Percentiles rank a stretch among this genome's conserved stretches.
Conservation (phyloP, 2,797 vertebrate species). For the Microcaecilia unicolor region DNA sequence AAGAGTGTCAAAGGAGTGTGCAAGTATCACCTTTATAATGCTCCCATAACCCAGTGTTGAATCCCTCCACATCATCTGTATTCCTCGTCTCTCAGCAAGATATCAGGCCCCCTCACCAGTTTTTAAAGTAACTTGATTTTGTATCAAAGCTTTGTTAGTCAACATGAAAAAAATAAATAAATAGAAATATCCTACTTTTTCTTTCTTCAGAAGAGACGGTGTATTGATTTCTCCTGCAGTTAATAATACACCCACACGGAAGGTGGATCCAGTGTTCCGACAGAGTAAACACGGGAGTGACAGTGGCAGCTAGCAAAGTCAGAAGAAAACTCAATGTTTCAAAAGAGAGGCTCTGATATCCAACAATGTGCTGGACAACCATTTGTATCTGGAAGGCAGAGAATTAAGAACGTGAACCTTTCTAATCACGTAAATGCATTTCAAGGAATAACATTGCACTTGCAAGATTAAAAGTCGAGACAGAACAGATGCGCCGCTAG, state of each 20-base stretch:
- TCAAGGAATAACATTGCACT: constrained; percentile 2
- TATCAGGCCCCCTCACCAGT: too few relatives aligned
- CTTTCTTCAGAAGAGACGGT: constrained; percentile 38
- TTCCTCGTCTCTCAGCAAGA: too few relatives aligned
- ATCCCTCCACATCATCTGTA: too few relatives aligned
- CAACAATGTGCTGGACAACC: constrained; percentile 64
- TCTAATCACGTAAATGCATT: background rate
- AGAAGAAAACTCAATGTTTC: constrained; percentile 85
- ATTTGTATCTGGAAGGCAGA: constrained; percentile 72
- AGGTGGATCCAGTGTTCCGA: constrained; percentile 88
- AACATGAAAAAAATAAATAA: background rate
- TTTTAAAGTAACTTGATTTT: too few relatives aligned
- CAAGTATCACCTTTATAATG: too few relatives aligned
- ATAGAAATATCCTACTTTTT: constrained; percentile 47
- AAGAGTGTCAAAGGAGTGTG: too few relatives aligned
- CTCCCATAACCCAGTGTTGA: too few relatives aligned
- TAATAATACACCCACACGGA: constrained; percentile 94
- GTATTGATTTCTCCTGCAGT: constrained; percentile 60
- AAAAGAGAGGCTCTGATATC: constrained; percentile 62
- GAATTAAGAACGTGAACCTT: constrained; percentile 9
- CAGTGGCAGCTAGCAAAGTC: constrained; percentile 72
- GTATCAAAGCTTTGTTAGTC: too few relatives aligned
- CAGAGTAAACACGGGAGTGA: constrained; percentile 85
- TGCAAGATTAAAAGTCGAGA: too few relatives aligned
- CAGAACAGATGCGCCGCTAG: too few relatives aligned